Evolutionary conservation across 2,888 invertebrate genomes (phyloP).

Genomic region (Microctonus aethiopoides): DNA sequence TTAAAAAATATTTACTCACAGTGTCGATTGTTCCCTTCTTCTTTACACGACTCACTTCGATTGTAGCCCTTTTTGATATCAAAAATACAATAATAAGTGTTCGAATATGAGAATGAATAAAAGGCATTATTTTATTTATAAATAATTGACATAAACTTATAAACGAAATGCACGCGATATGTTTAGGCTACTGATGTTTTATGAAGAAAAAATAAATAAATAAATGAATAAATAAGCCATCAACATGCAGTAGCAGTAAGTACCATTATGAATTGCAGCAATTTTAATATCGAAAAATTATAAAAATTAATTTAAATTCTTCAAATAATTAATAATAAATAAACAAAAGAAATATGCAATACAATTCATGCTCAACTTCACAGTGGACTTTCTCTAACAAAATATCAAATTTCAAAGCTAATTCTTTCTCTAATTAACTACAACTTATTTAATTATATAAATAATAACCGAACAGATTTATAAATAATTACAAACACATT

Average conservation of each 20-base stretch:
- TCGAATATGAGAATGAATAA: not conserved
- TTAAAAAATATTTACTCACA: slow-evolving; percentile 69
- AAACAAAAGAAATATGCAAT: not conserved
- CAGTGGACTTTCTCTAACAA: not conserved
- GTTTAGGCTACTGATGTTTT: not conserved
- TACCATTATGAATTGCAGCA: not conserved
- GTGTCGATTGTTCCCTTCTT: slow-evolving; percentile 79
- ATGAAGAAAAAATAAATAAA: not conserved
- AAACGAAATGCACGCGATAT: not conserved
- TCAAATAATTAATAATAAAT: not conserved
- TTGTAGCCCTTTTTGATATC: slow-evolving; percentile 71
- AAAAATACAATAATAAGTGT: slow-evolving; percentile 20
- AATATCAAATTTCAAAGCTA: not conserved
- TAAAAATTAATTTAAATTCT: not conserved
- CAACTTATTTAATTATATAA: not conserved
- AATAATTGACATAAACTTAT: not conserved
- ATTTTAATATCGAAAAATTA: not conserved
- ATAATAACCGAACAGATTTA: not conserved
- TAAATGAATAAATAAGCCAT: not conserved
- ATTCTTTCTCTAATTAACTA: not conserved
- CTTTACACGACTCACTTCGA: slow-evolving; percentile 78
- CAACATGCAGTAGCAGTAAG: not conserved
- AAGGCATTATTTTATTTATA: no score
- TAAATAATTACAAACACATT: not conserved
- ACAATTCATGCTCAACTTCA: not conserved